phyloP scores from a whole-genome alignment of 1,140 invertebrate genomes.

The Drosophila micromelanica region DNA sequence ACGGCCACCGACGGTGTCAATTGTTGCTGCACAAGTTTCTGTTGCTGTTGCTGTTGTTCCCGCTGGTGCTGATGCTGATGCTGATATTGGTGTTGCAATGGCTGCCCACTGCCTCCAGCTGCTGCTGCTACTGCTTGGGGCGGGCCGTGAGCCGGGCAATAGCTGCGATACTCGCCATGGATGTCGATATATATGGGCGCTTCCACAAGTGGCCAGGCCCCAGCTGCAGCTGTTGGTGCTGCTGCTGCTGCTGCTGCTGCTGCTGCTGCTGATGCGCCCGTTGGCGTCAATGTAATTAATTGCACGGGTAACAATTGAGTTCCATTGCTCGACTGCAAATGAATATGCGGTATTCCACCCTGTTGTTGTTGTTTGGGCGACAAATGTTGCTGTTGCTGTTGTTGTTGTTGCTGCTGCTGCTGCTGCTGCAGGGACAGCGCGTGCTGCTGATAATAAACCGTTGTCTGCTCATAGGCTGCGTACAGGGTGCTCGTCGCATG shows the following conservation, averaged over 20 bases:
- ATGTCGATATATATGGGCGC: conserved; percentile 78
- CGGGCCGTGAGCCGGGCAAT: conserved; percentile 79
- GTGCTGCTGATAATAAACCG: conserved; percentile 75
- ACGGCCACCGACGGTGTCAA: conserved; percentile 38
- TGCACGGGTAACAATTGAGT: conserved; percentile 62
- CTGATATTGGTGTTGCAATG: no score
- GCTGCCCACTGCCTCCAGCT: conserved; percentile 50
- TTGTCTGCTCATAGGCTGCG: conserved; percentile 69
- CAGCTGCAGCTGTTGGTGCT: conserved; percentile 11
- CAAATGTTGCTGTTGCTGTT: conserved; percentile 15
- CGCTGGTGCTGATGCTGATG: conserved; percentile 49
- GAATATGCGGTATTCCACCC: conserved; percentile 70
- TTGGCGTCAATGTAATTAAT: conserved; percentile 66
- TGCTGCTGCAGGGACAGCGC: conserved; percentile 10
- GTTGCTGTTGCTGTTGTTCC: conserved; percentile 53
- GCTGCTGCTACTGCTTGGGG: conserved; percentile 49
- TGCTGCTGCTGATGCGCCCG: conserved; percentile 28
- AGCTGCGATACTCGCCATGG: conserved; percentile 78
- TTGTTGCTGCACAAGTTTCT: conserved; percentile 36
- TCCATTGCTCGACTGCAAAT: conserved; percentile 55
- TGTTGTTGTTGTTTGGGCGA: conserved; percentile 52
- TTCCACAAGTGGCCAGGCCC: conserved; percentile 73
- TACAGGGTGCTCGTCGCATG: conserved; percentile 40
- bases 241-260: conserved; percentile 30
- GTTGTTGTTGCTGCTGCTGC: conserved; percentile 49